phyloP scores from a whole-genome alignment of 2,888 invertebrate species.

The Parthenolecanium corni region DNA sequence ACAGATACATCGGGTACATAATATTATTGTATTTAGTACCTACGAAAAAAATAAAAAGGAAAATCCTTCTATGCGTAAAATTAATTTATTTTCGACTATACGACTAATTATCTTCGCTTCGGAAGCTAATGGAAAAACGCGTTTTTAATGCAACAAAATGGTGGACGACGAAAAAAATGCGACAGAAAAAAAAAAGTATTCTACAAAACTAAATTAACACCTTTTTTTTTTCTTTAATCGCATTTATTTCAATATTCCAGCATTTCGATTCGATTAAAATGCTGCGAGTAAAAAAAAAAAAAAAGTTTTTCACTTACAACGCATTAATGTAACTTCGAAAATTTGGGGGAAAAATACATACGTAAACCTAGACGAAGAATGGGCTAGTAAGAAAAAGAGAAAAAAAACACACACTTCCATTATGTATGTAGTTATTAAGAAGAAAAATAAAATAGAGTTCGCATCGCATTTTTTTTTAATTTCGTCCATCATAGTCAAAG shows the following conservation, averaged over 20 bases:
- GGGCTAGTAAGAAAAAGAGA: neutral
- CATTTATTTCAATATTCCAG: constrained; percentile 24
- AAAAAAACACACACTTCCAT: neutral
- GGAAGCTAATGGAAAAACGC: constrained; percentile 22
- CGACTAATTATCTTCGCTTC: constrained; percentile 15
- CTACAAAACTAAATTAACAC: constrained; percentile 11
- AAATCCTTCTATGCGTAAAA: constrained; percentile 5
- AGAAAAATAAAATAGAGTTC: neutral
- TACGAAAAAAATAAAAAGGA: constrained; percentile 4
- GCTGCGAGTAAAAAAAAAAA: constrained; percentile 8
- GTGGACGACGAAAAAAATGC: neutral
- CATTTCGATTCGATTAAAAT: constrained; percentile 23
- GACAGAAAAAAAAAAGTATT: constrained; percentile 18
- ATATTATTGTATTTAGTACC: too few relatives aligned
- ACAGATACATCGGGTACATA: too few relatives aligned
- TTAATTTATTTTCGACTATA: constrained; percentile 18
- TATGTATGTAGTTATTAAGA: too few relatives aligned
- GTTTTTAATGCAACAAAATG: neutral
- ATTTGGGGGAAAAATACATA: constrained; percentile 5
- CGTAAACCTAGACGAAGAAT: neutral
- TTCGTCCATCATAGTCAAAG: too few relatives aligned
- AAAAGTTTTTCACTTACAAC: neutral
- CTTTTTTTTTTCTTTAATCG: constrained; percentile 5
- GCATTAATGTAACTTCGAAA: neutral
- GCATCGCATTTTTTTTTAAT: neutral